phyloP scores from a whole-genome alignment of 2,888 invertebrate species.

The Lobophora halterata region DNA sequence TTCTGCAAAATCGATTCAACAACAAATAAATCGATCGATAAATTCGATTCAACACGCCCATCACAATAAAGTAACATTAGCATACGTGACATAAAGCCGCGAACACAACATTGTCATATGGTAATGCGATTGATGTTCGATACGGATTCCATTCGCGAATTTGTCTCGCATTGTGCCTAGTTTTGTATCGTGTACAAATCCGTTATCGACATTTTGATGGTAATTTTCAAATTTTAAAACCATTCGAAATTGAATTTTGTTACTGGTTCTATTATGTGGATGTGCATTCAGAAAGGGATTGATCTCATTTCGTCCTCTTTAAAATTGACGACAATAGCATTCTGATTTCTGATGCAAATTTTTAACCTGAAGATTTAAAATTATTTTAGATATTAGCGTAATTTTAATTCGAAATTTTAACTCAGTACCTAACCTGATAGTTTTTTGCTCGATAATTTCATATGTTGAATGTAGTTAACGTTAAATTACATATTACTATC shows the following conservation, averaged over 20 bases:
- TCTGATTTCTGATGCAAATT: no score
- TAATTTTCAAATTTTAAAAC: slow-evolving; percentile 48
- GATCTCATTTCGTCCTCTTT: no score
- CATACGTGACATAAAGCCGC: slow-evolving; percentile 41
- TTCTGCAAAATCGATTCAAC: slow-evolving; percentile 46
- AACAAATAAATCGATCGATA: slow-evolving; percentile 41
- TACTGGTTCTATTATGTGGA: slow-evolving; percentile 37
- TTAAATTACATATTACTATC: no score
- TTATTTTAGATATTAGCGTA: no score
- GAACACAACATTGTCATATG: slow-evolving; percentile 51
- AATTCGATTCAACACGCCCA: slow-evolving; percentile 44
- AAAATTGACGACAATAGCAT: no score
- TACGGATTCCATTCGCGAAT: slow-evolving; percentile 62
- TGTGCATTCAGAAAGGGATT: slow-evolving; percentile 22
- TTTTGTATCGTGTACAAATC: slow-evolving; percentile 60
- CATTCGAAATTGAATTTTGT: slow-evolving; percentile 23
- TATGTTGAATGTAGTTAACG: no score
- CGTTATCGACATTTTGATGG: slow-evolving; percentile 69
- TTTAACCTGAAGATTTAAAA: no score
- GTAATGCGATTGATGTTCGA: slow-evolving; percentile 62
- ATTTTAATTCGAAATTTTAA: no score
- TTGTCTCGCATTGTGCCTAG: slow-evolving; percentile 63
- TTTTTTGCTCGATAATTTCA: no score
- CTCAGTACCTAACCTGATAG: no score
- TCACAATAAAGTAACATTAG: slow-evolving; percentile 54